Conservation (phyloP, 30 jellyfish, hydroid and myxozoan species). For the Morbakka virulenta region DNA sequence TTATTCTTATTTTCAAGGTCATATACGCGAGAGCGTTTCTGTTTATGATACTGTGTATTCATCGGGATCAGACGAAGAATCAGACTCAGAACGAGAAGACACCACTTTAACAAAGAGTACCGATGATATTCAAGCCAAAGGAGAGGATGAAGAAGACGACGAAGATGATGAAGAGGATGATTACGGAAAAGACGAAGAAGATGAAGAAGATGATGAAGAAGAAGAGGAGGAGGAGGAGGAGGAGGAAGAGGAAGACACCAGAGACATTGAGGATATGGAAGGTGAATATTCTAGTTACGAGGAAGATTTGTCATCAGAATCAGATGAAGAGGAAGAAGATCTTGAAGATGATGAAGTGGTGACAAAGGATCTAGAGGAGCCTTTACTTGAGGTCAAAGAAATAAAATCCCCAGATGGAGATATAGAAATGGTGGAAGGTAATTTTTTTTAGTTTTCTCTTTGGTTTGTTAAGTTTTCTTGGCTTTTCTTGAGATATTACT, state of each 20-base stretch:
- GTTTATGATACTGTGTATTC: neutral
- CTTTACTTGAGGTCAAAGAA: neutral
- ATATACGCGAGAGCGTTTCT: neutral
- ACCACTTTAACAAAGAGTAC: neutral
- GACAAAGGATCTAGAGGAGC: neutral
- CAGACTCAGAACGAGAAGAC: neutral
- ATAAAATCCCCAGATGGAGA: neutral
- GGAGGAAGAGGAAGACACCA: slow-evolving; percentile 48
- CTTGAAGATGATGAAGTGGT: neutral
- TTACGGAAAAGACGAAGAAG: slow-evolving; percentile 23
- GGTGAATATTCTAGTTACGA: slow-evolving; percentile 53
- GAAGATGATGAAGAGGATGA: slow-evolving; percentile 37
- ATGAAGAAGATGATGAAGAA: slow-evolving; percentile 14
- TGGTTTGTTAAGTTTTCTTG: too few species aligned
- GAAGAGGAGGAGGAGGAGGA: slow-evolving; percentile 52
- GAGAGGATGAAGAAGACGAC: slow-evolving; percentile 33
- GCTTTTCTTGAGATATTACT: too few species aligned
- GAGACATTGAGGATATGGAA: slow-evolving; percentile 47
- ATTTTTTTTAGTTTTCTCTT: too few species aligned
- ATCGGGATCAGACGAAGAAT: slow-evolving; percentile 12
- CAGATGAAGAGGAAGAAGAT: slow-evolving; percentile 59
- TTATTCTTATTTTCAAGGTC: too few species aligned
- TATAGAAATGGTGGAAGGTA: neutral
- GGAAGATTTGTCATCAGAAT: neutral
- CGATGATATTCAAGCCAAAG: slow-evolving; percentile 1